phyloP scores from a whole-genome alignment of 2,113 vertebrate species.

The Alosa alosa region DNA sequence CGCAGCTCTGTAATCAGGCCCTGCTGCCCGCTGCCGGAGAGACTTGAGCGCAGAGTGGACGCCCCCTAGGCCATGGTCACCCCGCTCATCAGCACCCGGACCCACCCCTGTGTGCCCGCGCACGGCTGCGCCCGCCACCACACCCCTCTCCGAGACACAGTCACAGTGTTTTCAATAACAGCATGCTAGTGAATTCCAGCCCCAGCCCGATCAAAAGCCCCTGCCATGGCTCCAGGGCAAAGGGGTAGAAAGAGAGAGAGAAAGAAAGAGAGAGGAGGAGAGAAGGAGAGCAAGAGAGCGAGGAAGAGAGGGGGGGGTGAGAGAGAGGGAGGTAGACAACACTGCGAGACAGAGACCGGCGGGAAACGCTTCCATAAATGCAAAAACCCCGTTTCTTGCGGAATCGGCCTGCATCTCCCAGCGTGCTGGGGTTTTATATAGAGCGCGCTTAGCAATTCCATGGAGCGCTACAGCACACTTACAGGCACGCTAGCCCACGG shows the following conservation, averaged over 20 bases:
- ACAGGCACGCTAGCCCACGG: conserved; percentile 11
- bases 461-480: neutral
- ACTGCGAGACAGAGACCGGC: neutral
- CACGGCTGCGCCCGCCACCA: neutral
- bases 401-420: neutral
- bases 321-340: neutral
- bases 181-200: conserved; percentile 33
- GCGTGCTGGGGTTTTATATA: neutral
- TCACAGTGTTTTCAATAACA: conserved; percentile 45
- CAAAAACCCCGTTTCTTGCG: neutral
- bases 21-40: no score
- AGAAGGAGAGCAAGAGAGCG: neutral
- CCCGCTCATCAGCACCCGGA: neutral
- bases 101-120: neutral
- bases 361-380: neutral
- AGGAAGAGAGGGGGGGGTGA: neutral
- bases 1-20: no score
- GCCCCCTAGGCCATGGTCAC: neutral
- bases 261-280: neutral
- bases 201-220: conserved; percentile 33
- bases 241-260: neutral
- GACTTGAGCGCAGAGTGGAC: no score
- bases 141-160: conserved; percentile 13
- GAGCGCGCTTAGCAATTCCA: neutral
- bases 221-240: neutral